Evolutionary conservation across 2,797 vertebrate genomes (phyloP), one percentile per base, ranked within the genome.

Genomic region (Tokudaia muenninki): DNA sequence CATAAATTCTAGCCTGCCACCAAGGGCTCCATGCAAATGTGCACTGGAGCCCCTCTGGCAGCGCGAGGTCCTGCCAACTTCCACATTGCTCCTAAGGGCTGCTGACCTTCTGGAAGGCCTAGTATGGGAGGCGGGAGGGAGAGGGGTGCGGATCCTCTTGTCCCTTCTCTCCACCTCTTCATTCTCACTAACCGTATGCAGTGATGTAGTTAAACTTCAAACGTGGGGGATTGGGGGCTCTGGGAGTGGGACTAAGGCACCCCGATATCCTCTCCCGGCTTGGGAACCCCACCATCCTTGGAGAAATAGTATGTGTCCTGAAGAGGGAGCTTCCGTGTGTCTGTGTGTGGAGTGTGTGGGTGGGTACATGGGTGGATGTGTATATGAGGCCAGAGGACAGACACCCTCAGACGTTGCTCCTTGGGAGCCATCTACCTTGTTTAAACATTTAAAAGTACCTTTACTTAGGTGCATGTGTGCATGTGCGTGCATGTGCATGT

Each of bases 1-100:
- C 97, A 96, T 95, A 87, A 72, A 96, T 97, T 91, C 90, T 92
- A 59, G 81, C 55, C 6, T 61, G 29, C 19, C 29, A 0, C 17
- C 78, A 78, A 26, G 26, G 74, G 80, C 77, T 65, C 95, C 81
- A 50, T 70, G 92, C 94, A 90, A 29, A 94, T 50, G 12, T 29
- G 29, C 37, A n/a, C 29, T 44, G 65, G 29, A 72, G 50, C 52
- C 78, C 78, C 50, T 70, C 29, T n/a, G 44, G 79, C 78, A 47
- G 65, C 79, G 41, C 2, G 34, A 37, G 26, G 47, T 41, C 61
- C 89, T 41, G 47, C 88, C 74, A 52, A 14, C 44, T 16, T 78
- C 59, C 16, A 12, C 1, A 8, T 6, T 26, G 79, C 81, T 87
- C 31, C 78, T 4, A 44, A 89, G 87, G 37, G 84, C 75, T 50